Evolutionary conservation across 2,888 invertebrate species (phyloP), one percentile per base, ranked within the genome.

Genomic region (Hedychridium roseum): DNA sequence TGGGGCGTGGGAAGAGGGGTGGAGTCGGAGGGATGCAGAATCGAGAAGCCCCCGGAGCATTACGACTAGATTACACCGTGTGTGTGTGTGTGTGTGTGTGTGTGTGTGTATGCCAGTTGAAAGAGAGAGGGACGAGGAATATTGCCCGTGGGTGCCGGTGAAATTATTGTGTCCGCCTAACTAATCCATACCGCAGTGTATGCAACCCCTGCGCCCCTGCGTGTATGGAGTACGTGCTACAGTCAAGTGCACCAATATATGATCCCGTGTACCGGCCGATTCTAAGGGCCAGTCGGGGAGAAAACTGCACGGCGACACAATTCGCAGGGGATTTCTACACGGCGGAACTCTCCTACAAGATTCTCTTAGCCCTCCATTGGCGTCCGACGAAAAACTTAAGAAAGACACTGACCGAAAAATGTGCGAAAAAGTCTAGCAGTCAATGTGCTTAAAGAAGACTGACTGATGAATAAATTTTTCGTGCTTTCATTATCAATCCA

Each of bases 111-210:
- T 23, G 5, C 5, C 9, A 23, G n/a, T n/a, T 40, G 38, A 30
- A 34, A 39, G 53, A 40, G 54, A 49, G 44, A 21, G 37, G 38
- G 46, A 54, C 47, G 52, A 59, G 44, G 56, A 55, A 54, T 43
- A 58, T 56, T 48, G 60, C 50, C 54, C 51, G 60, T 54, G 65
- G 60, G 54, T 64, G 63, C 64, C 57, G 61, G 68, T 56, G 64
- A 71, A 74, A 74, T 72, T 71, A 74, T 74, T 72, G 72, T 69
- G 70, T 68, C 70, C 71, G 68, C 68, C 74, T 70, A 71, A 71
- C 74, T 73, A 74, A 74, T 74, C 74, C 73, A 74, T 73, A 74
- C 73, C 71, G 70, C 72, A 70, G 70, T 66, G 69, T 65, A 67
- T 67, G 70, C 70, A 64, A 66, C 69, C 70, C n/a, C 70, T 66